Percentiles rank a stretch among this genome's conserved stretches.
Evolutionary conservation across 2,113 vertebrate species (phyloP).

Genomic region (Hemiscyllium ocellatum): DNA sequence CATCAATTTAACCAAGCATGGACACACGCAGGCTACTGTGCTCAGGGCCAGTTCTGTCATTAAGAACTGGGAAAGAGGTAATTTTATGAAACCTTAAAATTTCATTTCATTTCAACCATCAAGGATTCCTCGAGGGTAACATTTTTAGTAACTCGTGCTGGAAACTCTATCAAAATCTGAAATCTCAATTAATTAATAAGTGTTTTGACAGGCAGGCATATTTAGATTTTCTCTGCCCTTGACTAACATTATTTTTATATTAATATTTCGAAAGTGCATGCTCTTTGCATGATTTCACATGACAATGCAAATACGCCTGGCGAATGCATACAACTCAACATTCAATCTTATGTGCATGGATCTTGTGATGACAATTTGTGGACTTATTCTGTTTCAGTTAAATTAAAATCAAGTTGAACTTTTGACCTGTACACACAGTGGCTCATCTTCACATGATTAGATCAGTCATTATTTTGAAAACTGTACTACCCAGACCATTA

Average conservation of each 20-base stretch:
- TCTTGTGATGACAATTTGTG: neutral
- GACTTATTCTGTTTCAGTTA: neutral
- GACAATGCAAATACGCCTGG: neutral
- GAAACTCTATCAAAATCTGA: neutral
- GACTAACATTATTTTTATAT: neutral
- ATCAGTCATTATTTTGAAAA: neutral
- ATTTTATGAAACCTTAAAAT: neutral
- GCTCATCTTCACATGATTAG: neutral
- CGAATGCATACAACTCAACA: neutral
- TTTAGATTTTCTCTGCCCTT: neutral
- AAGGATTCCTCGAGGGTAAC: neutral
- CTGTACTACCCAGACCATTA: neutral
- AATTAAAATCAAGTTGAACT: neutral
- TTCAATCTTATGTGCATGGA: neutral
- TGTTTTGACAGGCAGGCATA: neutral
- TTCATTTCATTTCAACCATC: neutral
- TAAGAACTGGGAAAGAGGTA: neutral
- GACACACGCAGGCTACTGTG: neutral
- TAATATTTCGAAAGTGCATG: neutral
- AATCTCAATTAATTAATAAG: constrained; percentile 2
- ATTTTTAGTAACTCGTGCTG: neutral
- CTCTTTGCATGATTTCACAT: neutral
- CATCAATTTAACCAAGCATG: neutral
- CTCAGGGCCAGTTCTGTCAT: neutral
- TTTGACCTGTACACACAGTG: neutral